phyloP scores from a whole-genome alignment of 1,140 invertebrate genomes.

The Magallana ariakensis region DNA sequence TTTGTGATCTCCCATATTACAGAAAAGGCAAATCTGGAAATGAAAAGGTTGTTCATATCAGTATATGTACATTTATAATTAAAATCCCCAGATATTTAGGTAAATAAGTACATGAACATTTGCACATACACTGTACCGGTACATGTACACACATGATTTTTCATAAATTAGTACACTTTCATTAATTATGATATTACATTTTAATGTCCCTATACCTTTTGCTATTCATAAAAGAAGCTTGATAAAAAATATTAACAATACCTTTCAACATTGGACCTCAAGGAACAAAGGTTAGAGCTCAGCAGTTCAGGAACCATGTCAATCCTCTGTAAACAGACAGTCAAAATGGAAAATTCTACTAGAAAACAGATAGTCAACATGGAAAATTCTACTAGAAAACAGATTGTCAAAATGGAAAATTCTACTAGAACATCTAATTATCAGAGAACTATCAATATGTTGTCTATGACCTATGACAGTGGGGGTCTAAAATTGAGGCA shows the following conservation, averaged over 20 bases:
- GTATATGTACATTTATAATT: no score
- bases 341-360: slow-evolving; percentile 49
- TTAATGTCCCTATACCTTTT: no score
- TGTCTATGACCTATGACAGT: no score
- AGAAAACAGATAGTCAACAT: slow-evolving; percentile 42
- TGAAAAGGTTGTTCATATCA: background rate
- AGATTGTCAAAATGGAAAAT: slow-evolving; percentile 45
- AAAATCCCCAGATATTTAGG: no score
- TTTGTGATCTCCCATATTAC: slow-evolving; percentile 81
- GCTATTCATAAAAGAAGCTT: no score
- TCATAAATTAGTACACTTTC: no score
- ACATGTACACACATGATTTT: no score
- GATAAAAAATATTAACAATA: slow-evolving; percentile 51
- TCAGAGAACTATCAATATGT: no score
- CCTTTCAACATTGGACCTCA: slow-evolving; percentile 80
- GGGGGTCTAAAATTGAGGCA: no score
- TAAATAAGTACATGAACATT: no score
- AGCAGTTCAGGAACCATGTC: slow-evolving; percentile 82
- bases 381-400: background rate
- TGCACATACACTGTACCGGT: no score
- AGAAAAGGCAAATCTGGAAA: slow-evolving; percentile 80
- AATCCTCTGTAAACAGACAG: slow-evolving; percentile 74
- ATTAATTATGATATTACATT: no score
- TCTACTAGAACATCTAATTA: background rate
- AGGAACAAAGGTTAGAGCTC: slow-evolving; percentile 81